Conservation (phyloP, 2,888 invertebrate species). For the Drosophila nigritarsus region DNA sequence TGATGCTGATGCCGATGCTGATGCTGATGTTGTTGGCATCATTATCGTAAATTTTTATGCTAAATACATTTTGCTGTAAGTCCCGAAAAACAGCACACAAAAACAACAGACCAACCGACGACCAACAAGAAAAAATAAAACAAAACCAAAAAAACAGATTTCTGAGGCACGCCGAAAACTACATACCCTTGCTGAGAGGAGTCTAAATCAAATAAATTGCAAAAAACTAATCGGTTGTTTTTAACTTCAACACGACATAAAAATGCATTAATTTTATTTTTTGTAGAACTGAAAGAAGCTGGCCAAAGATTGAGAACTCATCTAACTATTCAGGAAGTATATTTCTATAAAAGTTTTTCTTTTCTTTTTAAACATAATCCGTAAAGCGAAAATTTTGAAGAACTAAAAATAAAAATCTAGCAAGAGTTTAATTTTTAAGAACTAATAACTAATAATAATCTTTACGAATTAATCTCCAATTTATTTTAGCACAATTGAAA, state of each 20-base stretch:
- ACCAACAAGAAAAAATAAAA: neutral
- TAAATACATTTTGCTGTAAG: slow-evolving; percentile 81
- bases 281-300: neutral
- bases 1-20: slow-evolving; percentile 46
- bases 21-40: slow-evolving; percentile 59
- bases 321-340: neutral
- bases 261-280: neutral
- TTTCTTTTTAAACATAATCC: neutral
- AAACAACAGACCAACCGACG: slow-evolving; percentile 18
- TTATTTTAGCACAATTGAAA: neutral
- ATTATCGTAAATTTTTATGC: slow-evolving; percentile 84
- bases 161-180: neutral
- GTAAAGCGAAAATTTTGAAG: neutral
- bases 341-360: neutral
- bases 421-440: neutral
- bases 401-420: neutral
- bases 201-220: neutral
- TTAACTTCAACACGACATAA: neutral
- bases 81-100: slow-evolving; percentile 44
- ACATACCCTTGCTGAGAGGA: neutral
- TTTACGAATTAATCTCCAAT: neutral
- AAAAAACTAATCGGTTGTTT: neutral
- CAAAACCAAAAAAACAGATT: neutral
- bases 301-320: neutral
- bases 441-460: neutral